Conservation (phyloP, 2,888 invertebrate genomes). For the Tineola bisselliella region DNA sequence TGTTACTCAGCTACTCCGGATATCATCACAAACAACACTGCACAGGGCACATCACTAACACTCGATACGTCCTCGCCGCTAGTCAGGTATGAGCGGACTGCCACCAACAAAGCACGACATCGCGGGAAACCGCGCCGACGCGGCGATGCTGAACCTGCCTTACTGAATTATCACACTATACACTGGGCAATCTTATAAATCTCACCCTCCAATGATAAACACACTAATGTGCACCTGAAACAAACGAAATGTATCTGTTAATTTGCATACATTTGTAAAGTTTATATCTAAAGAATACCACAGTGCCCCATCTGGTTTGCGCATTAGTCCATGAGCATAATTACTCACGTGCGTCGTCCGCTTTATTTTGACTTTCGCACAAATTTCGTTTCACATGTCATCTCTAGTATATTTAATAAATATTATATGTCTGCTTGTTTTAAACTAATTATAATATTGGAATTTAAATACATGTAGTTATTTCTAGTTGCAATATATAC, state of each 20-base stretch:
- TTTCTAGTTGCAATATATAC: no score
- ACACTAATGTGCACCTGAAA: not conserved
- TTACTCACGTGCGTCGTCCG: no score
- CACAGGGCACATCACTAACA: constrained; percentile 21
- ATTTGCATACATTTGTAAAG: not conserved
- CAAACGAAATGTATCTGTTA: not conserved
- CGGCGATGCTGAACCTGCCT: not conserved
- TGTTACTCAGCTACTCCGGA: constrained; percentile 23
- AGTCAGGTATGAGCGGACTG: constrained; percentile 17
- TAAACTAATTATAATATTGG: no score
- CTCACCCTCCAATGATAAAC: not conserved
- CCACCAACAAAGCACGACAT: not conserved
- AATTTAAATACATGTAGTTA: no score
- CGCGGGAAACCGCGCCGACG: constrained; percentile 1
- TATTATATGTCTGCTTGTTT: no score
- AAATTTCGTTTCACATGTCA: no score
- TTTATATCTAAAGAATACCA: no score
- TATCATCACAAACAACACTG: constrained; percentile 17
- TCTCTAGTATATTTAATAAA: no score
- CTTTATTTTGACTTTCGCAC: no score
- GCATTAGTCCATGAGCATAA: no score
- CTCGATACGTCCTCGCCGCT: constrained; percentile 23
- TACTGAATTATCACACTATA: not conserved
- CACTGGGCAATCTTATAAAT: not conserved
- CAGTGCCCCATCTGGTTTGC: no score